Evolutionary conservation across 2,113 vertebrate species (phyloP), one percentile per base, ranked within the genome.

Genomic region (Girardinichthys multiradiatus): DNA sequence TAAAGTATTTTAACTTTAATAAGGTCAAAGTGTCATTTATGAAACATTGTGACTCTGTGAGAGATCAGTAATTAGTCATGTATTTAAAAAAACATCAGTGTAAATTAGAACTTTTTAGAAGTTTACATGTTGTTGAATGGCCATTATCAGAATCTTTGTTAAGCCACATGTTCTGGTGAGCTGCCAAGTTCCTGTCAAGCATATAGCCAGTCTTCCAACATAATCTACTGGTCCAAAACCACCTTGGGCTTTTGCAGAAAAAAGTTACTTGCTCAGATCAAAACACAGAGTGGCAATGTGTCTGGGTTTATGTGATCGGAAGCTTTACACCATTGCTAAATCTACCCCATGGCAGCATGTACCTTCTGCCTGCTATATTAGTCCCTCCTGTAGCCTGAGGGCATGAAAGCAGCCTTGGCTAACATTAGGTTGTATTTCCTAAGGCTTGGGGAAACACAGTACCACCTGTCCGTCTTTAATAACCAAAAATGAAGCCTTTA

Each of bases 381-480:
- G 76, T 89, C 84, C 89, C 88, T 91, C 48, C 76, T 79, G 81
- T 87, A 87, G 86, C 91, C 91, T 1, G 48, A 83, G 89, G 90
- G 87, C 83, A 85, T 87, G 86, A 86, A 84, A 87, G 83, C 90
- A 89, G 88, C 77, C 88, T 90, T 83, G 80, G 85, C 89, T 86
- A 86, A 88, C 87, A 83, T 86, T 84, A 83, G 84, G 76, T 77
- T 89, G 83, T 72, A 68, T 90, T 90, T 90, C 89, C 90, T 86
- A 72, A 80, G 84, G 90, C 88, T 90, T 77, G 77, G 81, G 84
- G 61, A 87, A 88, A 89, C 76, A 74, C 70, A 86, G 77, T 66
- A 91, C 89, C 87, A 92, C 90, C 90, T 91, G 88, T 87, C 88
- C 80, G 74, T 70, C 82, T 86, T 81, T 90, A 86, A 90, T 89